phyloP scores from a whole-genome alignment of 2,113 vertebrate genomes.

The Thamnaconus septentrionalis region DNA sequence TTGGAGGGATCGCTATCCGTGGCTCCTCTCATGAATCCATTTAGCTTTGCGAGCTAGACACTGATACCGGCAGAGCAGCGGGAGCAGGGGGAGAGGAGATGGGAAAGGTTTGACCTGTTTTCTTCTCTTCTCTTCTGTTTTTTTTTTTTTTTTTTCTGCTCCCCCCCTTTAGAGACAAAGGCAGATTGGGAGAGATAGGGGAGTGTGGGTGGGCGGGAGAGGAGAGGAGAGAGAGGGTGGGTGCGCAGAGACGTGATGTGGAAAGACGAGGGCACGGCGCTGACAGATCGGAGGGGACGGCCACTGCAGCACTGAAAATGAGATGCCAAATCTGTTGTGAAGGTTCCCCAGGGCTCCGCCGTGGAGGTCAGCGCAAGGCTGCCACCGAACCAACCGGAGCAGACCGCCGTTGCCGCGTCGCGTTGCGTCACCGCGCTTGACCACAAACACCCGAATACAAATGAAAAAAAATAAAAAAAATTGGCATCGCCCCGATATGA shows the following conservation, averaged over 20 bases:
- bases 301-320: slow-evolving; percentile 65
- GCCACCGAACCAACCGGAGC: slow-evolving; percentile 55
- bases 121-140: background rate
- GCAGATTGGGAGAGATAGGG: slow-evolving; percentile 39
- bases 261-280: slow-evolving; percentile 61
- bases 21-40: background rate
- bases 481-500: too few relatives aligned
- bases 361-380: slow-evolving; percentile 72
- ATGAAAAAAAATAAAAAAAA: background rate
- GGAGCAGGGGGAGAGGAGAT: slow-evolving; percentile 2
- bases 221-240: slow-evolving; percentile 23
- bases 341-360: slow-evolving; percentile 72
- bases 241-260: slow-evolving; percentile 66
- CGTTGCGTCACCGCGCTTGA: slow-evolving; percentile 32
- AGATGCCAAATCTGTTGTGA: slow-evolving; percentile 77
- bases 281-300: slow-evolving; percentile 77
- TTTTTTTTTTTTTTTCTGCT: slow-evolving; percentile 5
- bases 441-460: slow-evolving; percentile 22
- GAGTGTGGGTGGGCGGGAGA: slow-evolving; percentile 20
- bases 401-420: slow-evolving; percentile 43
- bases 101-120: slow-evolving; percentile 27
- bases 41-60: slow-evolving; percentile 28
- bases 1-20: too few relatives aligned
- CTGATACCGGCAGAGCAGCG: slow-evolving; percentile 20
- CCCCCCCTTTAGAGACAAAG: slow-evolving; percentile 11